Evolutionary conservation across 2,888 invertebrate species (phyloP).

Genomic region (Nymphalis c-album): DNA sequence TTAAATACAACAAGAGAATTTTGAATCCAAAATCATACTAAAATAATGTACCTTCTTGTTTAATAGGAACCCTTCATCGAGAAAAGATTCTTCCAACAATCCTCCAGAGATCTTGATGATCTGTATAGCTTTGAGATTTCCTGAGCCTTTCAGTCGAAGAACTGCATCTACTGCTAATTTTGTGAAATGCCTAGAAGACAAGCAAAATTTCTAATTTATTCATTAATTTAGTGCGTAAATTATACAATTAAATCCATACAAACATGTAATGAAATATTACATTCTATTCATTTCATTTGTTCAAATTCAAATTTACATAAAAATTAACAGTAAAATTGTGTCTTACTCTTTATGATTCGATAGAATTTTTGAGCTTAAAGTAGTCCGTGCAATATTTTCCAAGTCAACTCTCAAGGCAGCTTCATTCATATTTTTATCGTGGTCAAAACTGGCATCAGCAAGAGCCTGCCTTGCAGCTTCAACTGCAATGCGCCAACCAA

Average conservation of each 20-base stretch:
- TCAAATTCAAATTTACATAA: too few species aligned
- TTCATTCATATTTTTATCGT: constrained; percentile 85
- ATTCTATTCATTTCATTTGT: too few species aligned
- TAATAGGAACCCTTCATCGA: constrained; percentile 96
- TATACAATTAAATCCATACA: too few species aligned
- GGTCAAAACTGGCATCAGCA: constrained; percentile 88
- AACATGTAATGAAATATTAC: too few species aligned
- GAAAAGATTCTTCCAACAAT: constrained; percentile 95
- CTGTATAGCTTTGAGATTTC: constrained; percentile 97
- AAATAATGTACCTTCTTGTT: constrained; percentile 89
- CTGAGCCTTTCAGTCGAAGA: constrained; percentile 95
- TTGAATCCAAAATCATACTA: too few species aligned
- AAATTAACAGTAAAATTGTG: background rate
- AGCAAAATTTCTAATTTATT: background rate
- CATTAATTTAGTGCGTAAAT: too few species aligned
- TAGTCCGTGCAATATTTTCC: constrained; percentile 98
- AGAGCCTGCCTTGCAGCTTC: constrained; percentile 92
- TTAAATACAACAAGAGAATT: too few species aligned
- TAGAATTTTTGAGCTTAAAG: constrained; percentile 98
- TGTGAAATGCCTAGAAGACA: constrained; percentile 86
- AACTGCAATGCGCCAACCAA: constrained; percentile 96
- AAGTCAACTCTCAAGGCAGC: constrained; percentile 92
- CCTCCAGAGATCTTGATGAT: constrained; percentile 98
- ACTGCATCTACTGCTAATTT: constrained; percentile 98
- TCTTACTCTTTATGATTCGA: constrained; percentile 95